A percentile compares a stretch with the other conserved stretches of the same genome.
These are phyloP conservation scores for Misgurnus mizolepis DNA, from an alignment of 2,113 vertebrate genomes.

Conservation along the genomic window DNA sequence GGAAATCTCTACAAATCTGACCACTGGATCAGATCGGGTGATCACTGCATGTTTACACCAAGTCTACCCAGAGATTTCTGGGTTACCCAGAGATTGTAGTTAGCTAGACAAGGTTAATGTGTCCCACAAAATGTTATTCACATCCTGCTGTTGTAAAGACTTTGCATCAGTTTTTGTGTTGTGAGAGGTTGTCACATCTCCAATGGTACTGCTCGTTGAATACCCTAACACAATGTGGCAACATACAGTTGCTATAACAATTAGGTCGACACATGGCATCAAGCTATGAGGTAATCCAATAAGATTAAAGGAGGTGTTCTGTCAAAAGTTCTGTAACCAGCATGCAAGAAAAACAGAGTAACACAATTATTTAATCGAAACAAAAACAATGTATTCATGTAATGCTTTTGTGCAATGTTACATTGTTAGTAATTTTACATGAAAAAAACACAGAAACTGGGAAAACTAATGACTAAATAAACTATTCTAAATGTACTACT, in stretches of 20 bases:
- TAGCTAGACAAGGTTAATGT: neutral
- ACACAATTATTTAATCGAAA: neutral
- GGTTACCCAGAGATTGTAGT: neutral
- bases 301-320: slow-evolving; percentile 62
- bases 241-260: slow-evolving; percentile 74
- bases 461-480: too few relatives aligned
- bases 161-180: slow-evolving; percentile 24
- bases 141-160: slow-evolving; percentile 29
- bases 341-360: slow-evolving; percentile 12
- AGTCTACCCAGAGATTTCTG: too few relatives aligned
- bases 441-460: too few relatives aligned
- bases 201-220: slow-evolving; percentile 31
- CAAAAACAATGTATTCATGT: too few relatives aligned
- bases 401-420: too few relatives aligned
- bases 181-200: slow-evolving; percentile 34
- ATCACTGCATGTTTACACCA: too few relatives aligned
- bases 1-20: too few relatives aligned
- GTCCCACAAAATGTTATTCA: slow-evolving; percentile 24
- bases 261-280: slow-evolving; percentile 70
- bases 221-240: slow-evolving; percentile 52
- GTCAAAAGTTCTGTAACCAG: slow-evolving; percentile 49
- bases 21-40: too few relatives aligned
- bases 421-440: too few relatives aligned
- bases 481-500: too few relatives aligned
- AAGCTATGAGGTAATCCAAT: slow-evolving; percentile 71